These are phyloP conservation scores for Phalacrocorax pelagicus DNA, from an alignment of 2,113 vertebrate genomes.

Conservation along the genomic window DNA sequence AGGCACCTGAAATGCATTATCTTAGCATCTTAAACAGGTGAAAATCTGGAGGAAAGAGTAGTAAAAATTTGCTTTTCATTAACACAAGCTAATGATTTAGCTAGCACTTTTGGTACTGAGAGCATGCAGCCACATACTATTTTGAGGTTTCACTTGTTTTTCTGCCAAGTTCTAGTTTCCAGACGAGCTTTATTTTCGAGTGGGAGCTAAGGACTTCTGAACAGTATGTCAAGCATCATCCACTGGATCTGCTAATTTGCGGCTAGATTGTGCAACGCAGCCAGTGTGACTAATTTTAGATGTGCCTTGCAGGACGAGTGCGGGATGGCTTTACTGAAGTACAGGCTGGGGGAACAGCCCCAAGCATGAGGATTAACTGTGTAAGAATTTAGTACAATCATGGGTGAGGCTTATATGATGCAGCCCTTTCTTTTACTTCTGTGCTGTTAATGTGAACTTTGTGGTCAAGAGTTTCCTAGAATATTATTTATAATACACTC, in stretches of 20 bases:
- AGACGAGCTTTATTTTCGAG: background rate
- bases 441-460: background rate
- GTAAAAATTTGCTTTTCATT: background rate
- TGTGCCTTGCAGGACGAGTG: background rate
- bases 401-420: background rate
- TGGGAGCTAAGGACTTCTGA: background rate
- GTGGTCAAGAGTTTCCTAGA: background rate
- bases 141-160: background rate
- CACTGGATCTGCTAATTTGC: background rate
- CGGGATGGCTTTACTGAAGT: background rate
- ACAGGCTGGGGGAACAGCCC: background rate
- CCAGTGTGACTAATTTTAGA: background rate
- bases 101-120: background rate
- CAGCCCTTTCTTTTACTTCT: background rate
- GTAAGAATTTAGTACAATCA: background rate
- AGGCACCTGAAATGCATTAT: background rate
- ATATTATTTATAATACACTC: background rate
- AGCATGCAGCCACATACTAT: background rate
- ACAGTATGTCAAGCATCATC: background rate
- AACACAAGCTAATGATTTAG: background rate
- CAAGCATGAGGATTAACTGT: background rate
- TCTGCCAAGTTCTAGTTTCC: slow-evolving; percentile 1
- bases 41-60: background rate
- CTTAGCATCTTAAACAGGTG: background rate
- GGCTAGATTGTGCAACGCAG: background rate